Percentiles rank a stretch among this genome's conserved stretches.
Conservation (phyloP, 1,140 invertebrate species). For the Brachionus angularis region DNA sequence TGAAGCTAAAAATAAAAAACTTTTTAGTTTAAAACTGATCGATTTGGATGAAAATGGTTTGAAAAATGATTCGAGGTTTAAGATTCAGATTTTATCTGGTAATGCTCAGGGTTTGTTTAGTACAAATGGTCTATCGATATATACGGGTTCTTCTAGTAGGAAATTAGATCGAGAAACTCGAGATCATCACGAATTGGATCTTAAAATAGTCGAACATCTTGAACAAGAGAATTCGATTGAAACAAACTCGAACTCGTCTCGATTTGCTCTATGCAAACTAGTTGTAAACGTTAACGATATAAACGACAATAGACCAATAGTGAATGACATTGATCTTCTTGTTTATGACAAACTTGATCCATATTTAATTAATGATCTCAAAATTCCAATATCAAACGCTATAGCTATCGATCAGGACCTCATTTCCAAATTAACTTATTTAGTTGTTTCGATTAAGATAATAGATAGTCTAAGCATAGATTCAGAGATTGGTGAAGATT, state of each 20-base stretch:
- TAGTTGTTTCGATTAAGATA: slow-evolving; percentile 1
- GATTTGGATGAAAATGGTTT: neutral
- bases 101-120: slow-evolving; percentile 18
- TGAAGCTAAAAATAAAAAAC: neutral
- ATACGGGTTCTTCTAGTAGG: neutral
- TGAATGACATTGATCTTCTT: slow-evolving; percentile 41
- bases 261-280: slow-evolving; percentile 22
- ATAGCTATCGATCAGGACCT: slow-evolving; percentile 32
- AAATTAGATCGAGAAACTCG: slow-evolving; percentile 28
- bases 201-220: slow-evolving; percentile 30
- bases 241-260: neutral
- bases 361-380: neutral
- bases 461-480: neutral
- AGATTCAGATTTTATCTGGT: slow-evolving; percentile 5
- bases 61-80: neutral
- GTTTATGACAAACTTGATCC: slow-evolving; percentile 16
- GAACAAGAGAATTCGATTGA: neutral
- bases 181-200: slow-evolving; percentile 1
- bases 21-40: neutral
- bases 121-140: neutral
- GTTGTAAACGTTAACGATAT: slow-evolving; percentile 24
- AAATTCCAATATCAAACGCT: slow-evolving; percentile 28
- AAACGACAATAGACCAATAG: slow-evolving; percentile 33
- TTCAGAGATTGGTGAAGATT: neutral
- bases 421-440: slow-evolving; percentile 10